Percentiles rank a stretch among this genome's conserved stretches.
These are phyloP conservation scores for Diploptera punctata DNA, from an alignment of 2,888 invertebrate genomes.

Conservation along the genomic window DNA sequence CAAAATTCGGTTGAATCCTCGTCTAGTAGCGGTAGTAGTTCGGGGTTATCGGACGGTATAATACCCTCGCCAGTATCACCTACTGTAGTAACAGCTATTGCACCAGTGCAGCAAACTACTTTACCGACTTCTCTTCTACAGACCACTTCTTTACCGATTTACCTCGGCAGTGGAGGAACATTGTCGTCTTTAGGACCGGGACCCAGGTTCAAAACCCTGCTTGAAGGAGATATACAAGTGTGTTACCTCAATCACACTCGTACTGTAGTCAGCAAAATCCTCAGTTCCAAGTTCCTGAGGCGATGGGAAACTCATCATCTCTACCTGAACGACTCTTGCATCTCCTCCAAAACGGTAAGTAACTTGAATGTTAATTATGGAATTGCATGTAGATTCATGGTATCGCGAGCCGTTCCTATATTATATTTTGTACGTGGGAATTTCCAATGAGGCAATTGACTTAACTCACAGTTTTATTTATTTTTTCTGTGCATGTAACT, in stretches of 20 bases:
- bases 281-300: constrained; percentile 76
- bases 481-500: too few species aligned
- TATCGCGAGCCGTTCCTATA: too few species aligned
- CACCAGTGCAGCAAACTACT: constrained; percentile 20
- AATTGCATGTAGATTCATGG: too few species aligned
- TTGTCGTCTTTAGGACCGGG: constrained; percentile 50
- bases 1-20: constrained; percentile 28
- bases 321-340: constrained; percentile 69
- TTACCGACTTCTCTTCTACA: constrained; percentile 21
- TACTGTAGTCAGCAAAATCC: constrained; percentile 79
- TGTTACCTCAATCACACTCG: constrained; percentile 79
- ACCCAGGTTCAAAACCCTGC: constrained; percentile 71
- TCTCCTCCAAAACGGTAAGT: constrained; percentile 76
- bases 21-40: constrained; percentile 4
- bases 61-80: constrained; percentile 16
- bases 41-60: constrained; percentile 16
- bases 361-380: too few species aligned
- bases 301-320: constrained; percentile 81
- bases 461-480: too few species aligned
- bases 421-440: too few species aligned
- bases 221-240: constrained; percentile 74
- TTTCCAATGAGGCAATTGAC: too few species aligned
- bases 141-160: constrained; percentile 20
- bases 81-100: constrained; percentile 5
- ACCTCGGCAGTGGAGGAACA: constrained; percentile 20